These are phyloP conservation scores for Nycticebus coucang DNA, from an alignment of 2,113 vertebrate genomes.

Conservation along the genomic window DNA sequence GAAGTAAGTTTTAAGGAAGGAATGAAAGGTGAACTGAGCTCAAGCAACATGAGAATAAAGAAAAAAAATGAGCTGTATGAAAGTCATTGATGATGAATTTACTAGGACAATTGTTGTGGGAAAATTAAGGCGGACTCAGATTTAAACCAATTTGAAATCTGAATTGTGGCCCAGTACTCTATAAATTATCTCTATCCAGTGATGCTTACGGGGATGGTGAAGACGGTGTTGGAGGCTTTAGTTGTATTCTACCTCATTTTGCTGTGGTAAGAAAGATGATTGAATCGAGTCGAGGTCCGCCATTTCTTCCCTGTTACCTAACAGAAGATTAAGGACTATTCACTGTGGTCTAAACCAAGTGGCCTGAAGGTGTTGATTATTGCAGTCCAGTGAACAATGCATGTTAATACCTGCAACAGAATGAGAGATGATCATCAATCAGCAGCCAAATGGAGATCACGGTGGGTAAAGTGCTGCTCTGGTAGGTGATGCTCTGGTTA, in stretches of 20 bases:
- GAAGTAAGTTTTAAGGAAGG: background rate
- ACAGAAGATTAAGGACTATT: background rate
- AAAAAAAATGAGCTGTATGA: background rate
- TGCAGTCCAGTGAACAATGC: background rate
- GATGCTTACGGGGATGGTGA: background rate
- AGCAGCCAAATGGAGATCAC: background rate
- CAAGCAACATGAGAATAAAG: background rate
- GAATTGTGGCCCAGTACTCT: too few relatives aligned
- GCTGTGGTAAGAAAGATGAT: background rate
- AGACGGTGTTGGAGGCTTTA: background rate
- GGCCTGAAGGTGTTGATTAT: background rate
- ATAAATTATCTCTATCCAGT: background rate
- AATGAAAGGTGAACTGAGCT: background rate
- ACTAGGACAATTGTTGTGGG: background rate
- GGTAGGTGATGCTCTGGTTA: background rate
- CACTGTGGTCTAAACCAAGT: background rate
- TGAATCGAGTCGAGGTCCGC: background rate
- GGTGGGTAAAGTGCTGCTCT: background rate
- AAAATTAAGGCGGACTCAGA: background rate
- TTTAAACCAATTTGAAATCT: background rate
- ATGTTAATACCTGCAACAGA: background rate
- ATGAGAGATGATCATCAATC: background rate
- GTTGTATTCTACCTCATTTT: background rate
- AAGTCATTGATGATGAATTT: background rate
- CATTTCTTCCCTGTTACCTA: background rate